phyloP scores from a whole-genome alignment of 2,797 vertebrate genomes.

The Onychomys torridus region DNA sequence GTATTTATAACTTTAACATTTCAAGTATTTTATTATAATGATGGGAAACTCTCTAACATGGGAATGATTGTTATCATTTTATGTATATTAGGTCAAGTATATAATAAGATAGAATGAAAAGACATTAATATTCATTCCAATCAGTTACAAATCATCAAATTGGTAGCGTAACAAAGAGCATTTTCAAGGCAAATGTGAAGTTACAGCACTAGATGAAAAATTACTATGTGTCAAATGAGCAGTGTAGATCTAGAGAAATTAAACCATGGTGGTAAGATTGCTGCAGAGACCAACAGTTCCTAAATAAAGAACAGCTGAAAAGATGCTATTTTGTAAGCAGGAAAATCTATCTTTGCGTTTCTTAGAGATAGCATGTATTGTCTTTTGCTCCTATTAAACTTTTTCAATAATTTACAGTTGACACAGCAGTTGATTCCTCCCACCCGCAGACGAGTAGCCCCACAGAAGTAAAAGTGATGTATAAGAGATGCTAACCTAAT shows the following conservation, averaged over 20 bases:
- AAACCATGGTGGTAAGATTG: neutral
- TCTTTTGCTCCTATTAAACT: neutral
- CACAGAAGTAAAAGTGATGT: too few species aligned
- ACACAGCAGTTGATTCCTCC: neutral
- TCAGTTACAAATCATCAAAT: neutral
- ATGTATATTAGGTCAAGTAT: neutral
- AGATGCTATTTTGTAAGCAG: neutral
- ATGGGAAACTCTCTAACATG: neutral
- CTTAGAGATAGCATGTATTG: neutral
- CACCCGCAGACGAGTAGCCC: neutral
- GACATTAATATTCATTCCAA: neutral
- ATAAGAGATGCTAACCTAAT: neutral
- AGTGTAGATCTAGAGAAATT: neutral
- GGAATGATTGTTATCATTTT: neutral
- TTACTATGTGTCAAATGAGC: neutral
- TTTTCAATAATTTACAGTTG: neutral
- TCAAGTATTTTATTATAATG: neutral
- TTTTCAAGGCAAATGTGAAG: neutral
- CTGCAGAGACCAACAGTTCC: neutral
- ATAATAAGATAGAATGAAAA: neutral
- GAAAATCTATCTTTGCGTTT: neutral
- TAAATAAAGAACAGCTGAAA: neutral
- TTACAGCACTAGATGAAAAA: neutral
- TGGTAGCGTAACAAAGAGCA: neutral
- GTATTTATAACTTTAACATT: neutral